Base-by-base conservation (phyloP, 1,140 invertebrate species). In the Protaetia brevitarsis region DNA sequence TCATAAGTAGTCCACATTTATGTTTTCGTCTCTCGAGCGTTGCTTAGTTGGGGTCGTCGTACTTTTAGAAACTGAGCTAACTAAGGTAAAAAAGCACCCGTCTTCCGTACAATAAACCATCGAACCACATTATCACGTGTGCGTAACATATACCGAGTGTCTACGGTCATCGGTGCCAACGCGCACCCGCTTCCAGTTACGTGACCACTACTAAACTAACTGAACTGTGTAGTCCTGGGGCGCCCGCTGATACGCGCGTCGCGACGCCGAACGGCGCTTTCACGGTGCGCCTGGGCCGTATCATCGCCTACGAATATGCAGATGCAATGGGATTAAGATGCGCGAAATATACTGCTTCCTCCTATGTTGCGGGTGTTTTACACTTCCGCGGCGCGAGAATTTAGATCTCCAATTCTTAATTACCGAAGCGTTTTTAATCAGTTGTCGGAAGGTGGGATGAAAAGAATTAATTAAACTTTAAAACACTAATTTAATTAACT, bases 191-290 rank as follows among this genome's bases (percentile, higher is more conserved):
- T 23, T 28, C 26, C 29, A 59, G 16, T 31, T 29, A 26, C 31
- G 29, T 62, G 60, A 62, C 29, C 60, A 62, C 60, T 62, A 62
- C 60, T 62, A 30, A 36, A 62, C 41, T 51, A 51, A 51, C 41
- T 51, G 41, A 51, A 51, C 41, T 51, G 41, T 51, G 41, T 51
- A 51, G 41, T 62, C 60, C 60, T 34, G 29, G 60, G n/a, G 21
- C 16, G 60, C 29, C 31, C 31, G 29, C 31, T 30, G 31, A 29
- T 31, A 62, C 21, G 31, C 60, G 31, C 41, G 41, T 36, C 60
- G 23, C 60, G 60, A 36, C 60, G 60, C 60, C 27, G n/a, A 29
- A 31, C 26, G 29, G 57, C 29, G 26, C 26, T 59, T 59, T 59
- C 29, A 51, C 41, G 19, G 57, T 59, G 57, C 57, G 57, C 57